Evolutionary conservation across 2,797 vertebrate species (phyloP).

Genomic region (Alosa sapidissima): DNA sequence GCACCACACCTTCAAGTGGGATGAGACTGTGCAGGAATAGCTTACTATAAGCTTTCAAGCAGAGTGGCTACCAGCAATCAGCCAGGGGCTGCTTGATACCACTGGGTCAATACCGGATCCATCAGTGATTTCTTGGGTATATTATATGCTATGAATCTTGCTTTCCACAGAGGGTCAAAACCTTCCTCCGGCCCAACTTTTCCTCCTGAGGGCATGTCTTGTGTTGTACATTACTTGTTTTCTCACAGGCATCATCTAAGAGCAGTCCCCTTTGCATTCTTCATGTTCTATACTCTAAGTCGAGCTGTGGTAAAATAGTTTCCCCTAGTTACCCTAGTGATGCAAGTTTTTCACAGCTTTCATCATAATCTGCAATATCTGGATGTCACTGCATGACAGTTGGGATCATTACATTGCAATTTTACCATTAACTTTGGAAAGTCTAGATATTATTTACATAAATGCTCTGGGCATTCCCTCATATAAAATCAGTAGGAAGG

Average conservation of each 20-base stretch:
- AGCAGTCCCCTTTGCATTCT: neutral
- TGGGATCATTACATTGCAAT: constrained; percentile 35
- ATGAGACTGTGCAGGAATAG: neutral
- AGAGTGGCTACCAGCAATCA: neutral
- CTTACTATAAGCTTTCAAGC: neutral
- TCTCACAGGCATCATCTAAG: neutral
- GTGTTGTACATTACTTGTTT: neutral
- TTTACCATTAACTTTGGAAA: constrained; percentile 21
- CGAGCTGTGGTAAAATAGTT: neutral
- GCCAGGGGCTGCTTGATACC: too few relatives aligned
- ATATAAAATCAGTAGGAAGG: constrained; percentile 27
- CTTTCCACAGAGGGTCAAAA: neutral
- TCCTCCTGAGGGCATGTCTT: neutral
- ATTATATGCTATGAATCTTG: too few relatives aligned
- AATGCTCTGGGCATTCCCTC: constrained; percentile 33
- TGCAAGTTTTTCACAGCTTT: neutral
- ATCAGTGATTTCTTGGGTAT: neutral
- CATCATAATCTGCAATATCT: constrained; percentile 22
- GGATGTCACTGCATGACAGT: constrained; percentile 26
- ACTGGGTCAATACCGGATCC: neutral
- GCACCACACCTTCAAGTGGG: neutral
- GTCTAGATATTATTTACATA: constrained; percentile 36
- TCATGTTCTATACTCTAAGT: neutral
- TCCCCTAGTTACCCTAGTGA: neutral
- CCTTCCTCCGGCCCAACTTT: neutral